Base-by-base conservation (phyloP, 2,888 invertebrate genomes). In the Arctia plantaginis region DNA sequence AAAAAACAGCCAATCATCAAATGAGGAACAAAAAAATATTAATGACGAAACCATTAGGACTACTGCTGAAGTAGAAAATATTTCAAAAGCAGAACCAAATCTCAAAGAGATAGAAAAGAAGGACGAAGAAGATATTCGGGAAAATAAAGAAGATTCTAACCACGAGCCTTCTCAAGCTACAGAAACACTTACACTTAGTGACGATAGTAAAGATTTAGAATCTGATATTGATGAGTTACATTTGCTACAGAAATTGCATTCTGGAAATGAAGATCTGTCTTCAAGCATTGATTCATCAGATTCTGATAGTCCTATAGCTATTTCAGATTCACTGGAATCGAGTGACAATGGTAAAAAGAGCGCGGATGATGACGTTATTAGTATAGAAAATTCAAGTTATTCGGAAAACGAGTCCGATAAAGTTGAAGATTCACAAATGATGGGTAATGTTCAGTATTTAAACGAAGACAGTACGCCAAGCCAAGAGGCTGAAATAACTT, bases 341-440 rank as follows among this genome's bases (percentile, higher is more conserved):
- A 89, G 88, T 71, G 88, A 87, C 77, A 90, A 90, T 30, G 85
- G 80, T 73, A 86, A 82, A 76, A 88, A 83, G 68, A 84, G 80
- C 82, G 27, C 20, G 0, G 33, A 51, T 35, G 44, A 41, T 69
- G 92, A 92, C 78, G 90, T 95, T 27, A 94, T 95, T 35, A 95
- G 95, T 79, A 94, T 95, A 80, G 95, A 94, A 89, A 92, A 95
- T 83, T 95, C 95, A 6, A 95, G 93, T 86, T 93, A 90, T 78
- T 94, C 95, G 27, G 95, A 94, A 85, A 89, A 90, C 12, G 94
- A 94, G 80, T 77, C 69, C 20, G 85, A 73, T 67, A 81, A 41
- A 66, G 33, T 47, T 6, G 67, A 70, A 47, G 69, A 35, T 64
- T 59, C 47, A 30, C 69, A 64, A 67, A 27, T 35, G 51, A 55